A percentile compares a stretch with the other conserved stretches of the same genome.
Conservation (phyloP, 2,888 invertebrate species). For the Bruchidius siliquastri region DNA sequence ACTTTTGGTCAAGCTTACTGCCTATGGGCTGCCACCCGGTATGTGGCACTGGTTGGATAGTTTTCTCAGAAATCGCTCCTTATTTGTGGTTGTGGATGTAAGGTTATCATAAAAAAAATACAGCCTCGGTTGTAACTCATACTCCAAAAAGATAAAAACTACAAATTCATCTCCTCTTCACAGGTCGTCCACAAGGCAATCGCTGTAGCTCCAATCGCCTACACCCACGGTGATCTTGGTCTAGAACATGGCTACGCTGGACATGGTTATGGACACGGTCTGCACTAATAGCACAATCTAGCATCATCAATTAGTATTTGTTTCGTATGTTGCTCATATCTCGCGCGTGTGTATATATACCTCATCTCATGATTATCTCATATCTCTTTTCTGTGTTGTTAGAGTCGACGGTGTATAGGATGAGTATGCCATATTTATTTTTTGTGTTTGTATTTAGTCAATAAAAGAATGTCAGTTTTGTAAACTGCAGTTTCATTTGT, state of each 20-base stretch:
- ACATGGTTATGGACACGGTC: slow-evolving; percentile 7
- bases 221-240: slow-evolving; percentile 17
- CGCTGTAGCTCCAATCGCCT: slow-evolving; percentile 18
- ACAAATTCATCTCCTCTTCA: slow-evolving; percentile 34
- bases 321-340: neutral
- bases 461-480: neutral
- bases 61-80: no score
- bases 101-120: no score
- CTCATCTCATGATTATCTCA: neutral
- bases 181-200: slow-evolving; percentile 41
- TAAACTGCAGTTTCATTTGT: neutral
- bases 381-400: neutral
- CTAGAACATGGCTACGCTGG: slow-evolving; percentile 11
- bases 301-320: neutral
- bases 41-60: no score
- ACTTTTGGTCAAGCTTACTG: no score
- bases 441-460: neutral
- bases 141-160: no score
- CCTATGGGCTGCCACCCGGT: no score
- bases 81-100: no score
- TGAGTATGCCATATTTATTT: neutral
- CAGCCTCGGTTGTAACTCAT: no score
- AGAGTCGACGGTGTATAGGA: neutral
- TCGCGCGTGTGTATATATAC: neutral
- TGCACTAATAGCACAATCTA: neutral